Base-by-base conservation (phyloP, 2,888 invertebrate species). In the Eupelmus urozonus region DNA sequence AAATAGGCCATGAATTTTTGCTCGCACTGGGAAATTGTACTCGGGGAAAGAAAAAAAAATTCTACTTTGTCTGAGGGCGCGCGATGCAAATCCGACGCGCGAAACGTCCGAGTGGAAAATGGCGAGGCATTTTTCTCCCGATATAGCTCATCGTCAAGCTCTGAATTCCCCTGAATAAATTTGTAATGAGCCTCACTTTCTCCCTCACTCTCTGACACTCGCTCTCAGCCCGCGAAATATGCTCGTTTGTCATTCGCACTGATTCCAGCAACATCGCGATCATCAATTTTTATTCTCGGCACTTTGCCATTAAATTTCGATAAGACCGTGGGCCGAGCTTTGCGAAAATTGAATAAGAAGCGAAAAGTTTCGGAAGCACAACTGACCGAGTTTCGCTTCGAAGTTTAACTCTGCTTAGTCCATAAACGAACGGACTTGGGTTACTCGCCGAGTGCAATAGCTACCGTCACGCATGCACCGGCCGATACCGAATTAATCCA, bases 351-450 rank as follows among this genome's bases (percentile, higher is more conserved):
- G 40, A 73, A 73, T 55, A 63, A 63, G 55, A 49, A 27, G 42
- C 25, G n/a, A 34, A 20, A 40, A 59, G 13, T 42, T 59, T 49
- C 27, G 5, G n/a, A 18, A 16, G 7, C 42, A 45, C 25, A 25
- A 29, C 53, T 75, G 67, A 67, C 75, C 75, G 75, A 75, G 49
- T 75, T 75, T 67, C 25, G 67, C 53, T 27, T 67, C 51, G 13
- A 53, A 62, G 18, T 60, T 75, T 67, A 27, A 29, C 57, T 74
- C 66, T 23, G 13, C 29, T 65, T 73, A 55, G 63, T 70, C 49
- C 49, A 59, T 42, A 42, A n/a, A n/a, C n/a, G 9, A 34, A 34
- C 53, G 27, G 49, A 16, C 27, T 66, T 66, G 23, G 13, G 60
- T 59, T 71, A 13, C 45, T 40, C 29, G 13, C 29, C 25, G 34